Conservation (phyloP, 2,113 vertebrate species). For the Argyrosomus japonicus region DNA sequence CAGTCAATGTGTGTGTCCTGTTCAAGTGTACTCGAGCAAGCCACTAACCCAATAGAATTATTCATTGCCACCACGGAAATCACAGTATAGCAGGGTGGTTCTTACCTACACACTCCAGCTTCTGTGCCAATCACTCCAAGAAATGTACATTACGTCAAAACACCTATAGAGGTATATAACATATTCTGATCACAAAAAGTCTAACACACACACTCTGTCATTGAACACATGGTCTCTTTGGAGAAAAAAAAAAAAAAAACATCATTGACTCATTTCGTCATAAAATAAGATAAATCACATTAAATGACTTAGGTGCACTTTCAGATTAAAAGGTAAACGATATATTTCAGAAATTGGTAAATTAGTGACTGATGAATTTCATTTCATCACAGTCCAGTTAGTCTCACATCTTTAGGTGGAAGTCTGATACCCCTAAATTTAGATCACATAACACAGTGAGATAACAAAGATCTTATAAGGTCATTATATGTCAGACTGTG, state of each 20-base stretch:
- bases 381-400: no score
- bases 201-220: no score
- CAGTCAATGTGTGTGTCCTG: slow-evolving; percentile 10
- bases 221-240: not conserved
- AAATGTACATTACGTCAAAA: not conserved
- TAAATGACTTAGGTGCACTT: no score
- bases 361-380: no score
- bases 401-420: no score
- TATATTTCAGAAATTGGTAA: no score
- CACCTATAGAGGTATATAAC: not conserved
- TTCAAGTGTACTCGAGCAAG: not conserved
- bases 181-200: not conserved
- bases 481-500: no score
- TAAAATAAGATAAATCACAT: not conserved
- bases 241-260: not conserved
- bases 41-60: not conserved
- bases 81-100: not conserved
- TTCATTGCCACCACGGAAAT: not conserved
- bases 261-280: not conserved
- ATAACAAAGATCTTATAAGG: no score
- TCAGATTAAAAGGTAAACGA: no score
- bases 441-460: no score
- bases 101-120: no score
- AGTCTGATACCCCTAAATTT: no score
- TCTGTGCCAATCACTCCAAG: not conserved